Evolutionary conservation across 2,113 vertebrate genomes (phyloP), one percentile per base, ranked within the genome.

Genomic region (Forbesichthys agassizii): DNA sequence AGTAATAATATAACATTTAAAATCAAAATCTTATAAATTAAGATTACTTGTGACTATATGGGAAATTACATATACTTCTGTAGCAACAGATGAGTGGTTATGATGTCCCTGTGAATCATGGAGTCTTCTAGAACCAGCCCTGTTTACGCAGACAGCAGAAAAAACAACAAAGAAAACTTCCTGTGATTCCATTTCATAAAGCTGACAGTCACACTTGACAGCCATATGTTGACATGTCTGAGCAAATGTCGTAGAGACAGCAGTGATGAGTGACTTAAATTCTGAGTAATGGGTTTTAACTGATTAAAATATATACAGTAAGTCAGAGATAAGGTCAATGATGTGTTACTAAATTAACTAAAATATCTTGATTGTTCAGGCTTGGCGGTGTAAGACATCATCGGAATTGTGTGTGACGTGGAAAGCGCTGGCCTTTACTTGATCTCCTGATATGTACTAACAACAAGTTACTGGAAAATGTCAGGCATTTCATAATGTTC

Each of bases 51-150:
- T 20, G 20, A 20, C 20, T 20, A 20, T 20, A 20, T 20, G 20
- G 20, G 20, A 2, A 20, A 20, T 20, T 20, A 20, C 20, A 20
- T 20, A 20, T 1, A 20, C 20, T 20, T 27, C 27, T 27, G 27
- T 5, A 20, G 47, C 5, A 16, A 54, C 54, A 10, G n/a, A 55
- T 57, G 13, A 5, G 10, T 36, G 16, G 11, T 71, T 75, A 42
- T 42, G 36, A 42, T 42, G 36, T 78, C 58, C 51, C 33, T n/a
- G 33, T 85, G 79, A 86, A 61, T 88, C 77, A 75, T 49, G 59
- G 14, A 66, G 64, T 66, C 27, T 70, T 68, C 33, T 27, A 58
- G 56, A 58, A 33, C 33, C 54, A 1, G 5, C 64, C 64, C 5
- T 60, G 58, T 63, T 72, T 62, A 64, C n/a, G 13, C 60, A 14